Evolutionary conservation across 30 jellyfish, hydroid and myxozoan genomes (phyloP).

Genomic region (Aurelia sp.): DNA sequence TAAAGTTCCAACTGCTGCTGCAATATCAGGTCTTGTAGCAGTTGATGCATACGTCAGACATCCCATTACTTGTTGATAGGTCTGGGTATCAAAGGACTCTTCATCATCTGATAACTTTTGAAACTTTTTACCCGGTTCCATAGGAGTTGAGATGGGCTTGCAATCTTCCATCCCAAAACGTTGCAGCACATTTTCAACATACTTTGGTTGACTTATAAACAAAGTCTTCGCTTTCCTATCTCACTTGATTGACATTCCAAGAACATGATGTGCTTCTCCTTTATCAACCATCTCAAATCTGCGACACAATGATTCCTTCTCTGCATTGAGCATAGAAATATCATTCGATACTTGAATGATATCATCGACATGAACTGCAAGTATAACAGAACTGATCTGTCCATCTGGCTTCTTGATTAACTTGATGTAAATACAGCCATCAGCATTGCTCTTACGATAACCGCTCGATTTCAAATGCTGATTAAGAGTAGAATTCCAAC

Average conservation of each 20-base stretch:
- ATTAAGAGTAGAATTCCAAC: conserved; percentile 69
- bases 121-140: background rate
- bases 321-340: background rate
- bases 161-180: conserved; percentile 74
- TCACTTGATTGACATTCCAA: conserved; percentile 48
- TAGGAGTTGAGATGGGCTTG: conserved; percentile 62
- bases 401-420: conserved; percentile 1
- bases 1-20: conserved; percentile 68
- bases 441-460: conserved; percentile 68
- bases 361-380: conserved; percentile 59
- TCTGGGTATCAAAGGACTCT: conserved; percentile 33
- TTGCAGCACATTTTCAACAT: conserved; percentile 52
- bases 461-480: conserved; percentile 57
- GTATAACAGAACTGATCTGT: conserved; percentile 23
- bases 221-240: conserved; percentile 1
- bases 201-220: conserved; percentile 49
- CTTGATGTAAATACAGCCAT: conserved; percentile 67
- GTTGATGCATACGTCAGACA: conserved; percentile 59
- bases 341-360: conserved; percentile 50
- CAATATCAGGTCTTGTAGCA: conserved; percentile 66
- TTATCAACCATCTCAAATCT: conserved; percentile 26
- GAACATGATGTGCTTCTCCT: conserved; percentile 34
- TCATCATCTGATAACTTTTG: conserved; percentile 50
- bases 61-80: conserved; percentile 57
- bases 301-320: background rate